Base-by-base conservation (phyloP, 2,797 vertebrate species). In the Trachops cirrhosus region DNA sequence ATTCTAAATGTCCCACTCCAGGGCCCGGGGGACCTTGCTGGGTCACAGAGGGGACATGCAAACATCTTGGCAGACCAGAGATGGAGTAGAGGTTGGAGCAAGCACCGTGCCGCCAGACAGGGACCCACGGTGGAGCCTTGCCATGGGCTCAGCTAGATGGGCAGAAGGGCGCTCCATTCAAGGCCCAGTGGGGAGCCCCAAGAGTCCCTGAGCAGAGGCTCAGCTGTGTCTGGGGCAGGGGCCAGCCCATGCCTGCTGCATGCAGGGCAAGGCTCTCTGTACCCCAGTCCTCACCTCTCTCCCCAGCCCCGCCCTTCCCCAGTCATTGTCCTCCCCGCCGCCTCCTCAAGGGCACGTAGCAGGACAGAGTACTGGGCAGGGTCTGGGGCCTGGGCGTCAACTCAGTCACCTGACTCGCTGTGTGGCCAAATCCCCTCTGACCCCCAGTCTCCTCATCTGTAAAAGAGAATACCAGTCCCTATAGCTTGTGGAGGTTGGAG, bases 11-110 rank as follows among this genome's bases (percentile, higher is more conserved):
- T 3, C 79, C 52, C 7, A 4, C 21, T 34, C 64, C 48, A 24
- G 77, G 62, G 6, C 67, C 44, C 5, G 0, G 0, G n/a, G 44
- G 44, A 7, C 9, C 41, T 50, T 48, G 32, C 75, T 26, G 64
- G 24, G 74, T 41, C 50, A 3, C 24, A 6, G 41, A 48, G 26
- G 52, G 29, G 19, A 6, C 2, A 15, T 5, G 21, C 32, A 0
- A 0, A 18, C 2, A 5, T 77, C 11, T 9, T 6, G 2, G 8
- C 54, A 5, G 62, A 10, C 5, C 21, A 37, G 67, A 32, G 9
- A 22, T 2, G 0, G n/a, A 7, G 24, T 22, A 15, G 67, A 64
- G 14, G 11, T 19, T 9, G 80, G n/a, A 26, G 1, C 1, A 9
- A 44, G 37, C 34, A n/a, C 71, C 15, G 0, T 15, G 9, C 21